Evolutionary conservation across 2,113 vertebrate species (phyloP).

Genomic region (Stigmatopora argus): DNA sequence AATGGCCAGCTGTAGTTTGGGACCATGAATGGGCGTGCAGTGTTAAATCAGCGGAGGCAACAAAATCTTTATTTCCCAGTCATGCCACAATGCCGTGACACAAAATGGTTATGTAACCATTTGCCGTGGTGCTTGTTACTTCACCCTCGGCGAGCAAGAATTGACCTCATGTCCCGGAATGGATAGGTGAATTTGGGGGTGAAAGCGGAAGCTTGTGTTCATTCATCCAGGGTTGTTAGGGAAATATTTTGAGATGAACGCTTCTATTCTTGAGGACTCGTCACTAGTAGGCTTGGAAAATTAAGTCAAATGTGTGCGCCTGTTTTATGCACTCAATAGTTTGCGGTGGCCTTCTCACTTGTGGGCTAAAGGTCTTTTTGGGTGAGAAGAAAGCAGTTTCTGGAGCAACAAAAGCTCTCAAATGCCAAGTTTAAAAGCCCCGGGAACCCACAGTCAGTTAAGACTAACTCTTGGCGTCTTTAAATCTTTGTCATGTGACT

Average conservation of each 20-base stretch:
- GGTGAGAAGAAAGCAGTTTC: neutral
- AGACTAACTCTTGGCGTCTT: slow-evolving; percentile 19
- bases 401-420: neutral
- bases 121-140: slow-evolving; percentile 32
- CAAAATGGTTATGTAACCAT: slow-evolving; percentile 34
- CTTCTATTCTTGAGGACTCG: slow-evolving; percentile 20
- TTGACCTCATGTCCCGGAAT: slow-evolving; percentile 34
- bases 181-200: slow-evolving; percentile 12
- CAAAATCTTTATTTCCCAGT: slow-evolving; percentile 42
- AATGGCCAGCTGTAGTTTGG: no score
- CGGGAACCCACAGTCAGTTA: slow-evolving; percentile 5
- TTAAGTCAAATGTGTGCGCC: slow-evolving; percentile 17
- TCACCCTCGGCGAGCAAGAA: slow-evolving; percentile 18
- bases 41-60: slow-evolving; percentile 46
- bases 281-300: slow-evolving; percentile 32
- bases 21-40: slow-evolving; percentile 72
- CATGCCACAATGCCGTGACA: slow-evolving; percentile 21
- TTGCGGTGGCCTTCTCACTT: neutral
- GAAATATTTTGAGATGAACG: slow-evolving; percentile 29
- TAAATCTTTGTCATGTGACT: slow-evolving; percentile 4
- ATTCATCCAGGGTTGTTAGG: slow-evolving; percentile 4
- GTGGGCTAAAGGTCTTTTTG: neutral
- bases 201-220: slow-evolving; percentile 44
- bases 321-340: neutral
- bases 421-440: slow-evolving; percentile 1